Base-by-base conservation (phyloP, 2,888 invertebrate genomes). In the Elgonia sp. region DNA sequence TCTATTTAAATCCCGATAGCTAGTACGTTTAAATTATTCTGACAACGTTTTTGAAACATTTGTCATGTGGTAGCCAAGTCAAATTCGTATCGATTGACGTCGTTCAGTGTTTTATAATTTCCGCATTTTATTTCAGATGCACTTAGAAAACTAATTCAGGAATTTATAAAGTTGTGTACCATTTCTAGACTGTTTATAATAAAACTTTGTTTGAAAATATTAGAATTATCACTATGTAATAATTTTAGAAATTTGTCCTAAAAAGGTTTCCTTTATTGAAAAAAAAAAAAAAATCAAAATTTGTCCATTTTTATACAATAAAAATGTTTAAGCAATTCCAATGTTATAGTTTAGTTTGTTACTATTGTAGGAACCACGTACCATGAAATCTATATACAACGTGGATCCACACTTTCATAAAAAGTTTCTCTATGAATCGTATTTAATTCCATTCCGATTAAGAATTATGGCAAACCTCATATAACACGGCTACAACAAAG, bases 1-100 rank as follows among this genome's bases (percentile, higher is more conserved):
- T 86, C 65, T 62, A 67, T 86, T 86, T 83, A 83, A 77, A 77
- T 86, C 65, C 18, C 40, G 60, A 67, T 79, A 83, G 50, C 72
- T 40, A 16, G 42, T 20, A 50, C n/a, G 57, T 12, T 72, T 86
- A 72, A 86, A 77, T 77, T 86, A 86, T 86, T 82, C 86, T 55
- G 62, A 0, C 21, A 55, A 14, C 82, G 86, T 86, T 60, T 81
- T 81, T 60, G 65, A 40, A 70, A 77, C 81, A 82, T 63, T 72
- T 50, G 39, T 85, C 79, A 60, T 69, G 42, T 12, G 46, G 62
- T 60, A 63, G 70, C 50, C 42, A 40, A 55, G 20, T 70, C 46
- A 39, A 79, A 75, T 73, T 75, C 10, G 21, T 40, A 84, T 79
- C 55, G 77, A 84, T 77, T 18, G 39, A 42, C 40, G 63, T n/a